Conservation (phyloP, 2,797 vertebrate genomes). For the Dendrocincla fuliginosa region DNA sequence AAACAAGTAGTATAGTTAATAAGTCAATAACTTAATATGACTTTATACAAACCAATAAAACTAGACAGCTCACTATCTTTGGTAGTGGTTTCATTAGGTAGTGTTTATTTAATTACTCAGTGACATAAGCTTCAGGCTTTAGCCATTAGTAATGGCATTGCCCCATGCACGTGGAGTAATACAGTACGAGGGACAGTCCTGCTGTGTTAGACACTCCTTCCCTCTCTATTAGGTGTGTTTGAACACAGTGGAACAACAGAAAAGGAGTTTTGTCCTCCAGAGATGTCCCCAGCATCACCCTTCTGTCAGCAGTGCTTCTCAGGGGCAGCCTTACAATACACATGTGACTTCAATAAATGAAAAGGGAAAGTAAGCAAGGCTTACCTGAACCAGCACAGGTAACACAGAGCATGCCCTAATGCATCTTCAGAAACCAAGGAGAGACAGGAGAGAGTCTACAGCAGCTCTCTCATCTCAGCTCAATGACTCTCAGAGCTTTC, state of each 20-base stretch:
- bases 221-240: not conserved
- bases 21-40: not conserved
- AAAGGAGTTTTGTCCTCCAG: not conserved
- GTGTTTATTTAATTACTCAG: not conserved
- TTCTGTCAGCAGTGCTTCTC: not conserved
- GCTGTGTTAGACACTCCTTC: not conserved
- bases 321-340: not conserved
- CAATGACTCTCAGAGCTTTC: not conserved
- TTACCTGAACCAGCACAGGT: not conserved
- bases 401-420: not conserved
- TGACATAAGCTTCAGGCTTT: not conserved
- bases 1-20: not conserved
- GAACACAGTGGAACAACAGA: not conserved
- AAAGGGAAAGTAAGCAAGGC: not conserved
- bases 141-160: not conserved
- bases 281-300: not conserved
- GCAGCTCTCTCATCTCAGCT: not conserved
- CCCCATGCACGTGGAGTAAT: not conserved
- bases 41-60: not conserved
- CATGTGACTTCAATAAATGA: not conserved
- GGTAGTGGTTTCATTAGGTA: not conserved
- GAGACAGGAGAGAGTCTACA: not conserved
- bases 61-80: not conserved
- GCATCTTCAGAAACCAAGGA: not conserved
- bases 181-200: rapidly evolving